These are phyloP conservation scores for Drosophila rufa DNA, from an alignment of 1,140 invertebrate species.

Conservation along the genomic window DNA sequence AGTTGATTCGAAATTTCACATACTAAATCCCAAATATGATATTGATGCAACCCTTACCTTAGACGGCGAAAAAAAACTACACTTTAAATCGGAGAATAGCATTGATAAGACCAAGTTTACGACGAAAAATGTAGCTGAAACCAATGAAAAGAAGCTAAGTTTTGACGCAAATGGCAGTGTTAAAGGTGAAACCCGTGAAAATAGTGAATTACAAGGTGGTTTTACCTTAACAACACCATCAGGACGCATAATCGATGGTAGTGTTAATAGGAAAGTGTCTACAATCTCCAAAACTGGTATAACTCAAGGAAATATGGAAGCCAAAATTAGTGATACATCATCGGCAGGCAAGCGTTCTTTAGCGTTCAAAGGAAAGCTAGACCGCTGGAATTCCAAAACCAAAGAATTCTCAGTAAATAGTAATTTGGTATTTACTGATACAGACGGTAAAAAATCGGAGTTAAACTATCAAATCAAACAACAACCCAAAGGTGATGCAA, in stretches of 20 bases:
- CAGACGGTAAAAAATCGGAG: slow-evolving; percentile 77
- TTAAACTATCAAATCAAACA: slow-evolving; percentile 66
- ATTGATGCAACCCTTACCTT: slow-evolving; percentile 88
- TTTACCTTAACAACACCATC: slow-evolving; percentile 70
- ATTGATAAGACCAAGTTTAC: slow-evolving; percentile 87
- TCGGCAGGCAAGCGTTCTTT: slow-evolving; percentile 79
- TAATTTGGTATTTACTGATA: slow-evolving; percentile 77
- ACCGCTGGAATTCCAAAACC: slow-evolving; percentile 85
- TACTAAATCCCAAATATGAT: slow-evolving; percentile 87
- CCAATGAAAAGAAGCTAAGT: slow-evolving; percentile 85
- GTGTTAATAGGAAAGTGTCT: slow-evolving; percentile 74
- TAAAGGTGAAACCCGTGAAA: slow-evolving; percentile 86
- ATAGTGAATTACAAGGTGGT: slow-evolving; percentile 84
- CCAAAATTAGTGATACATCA: slow-evolving; percentile 77
- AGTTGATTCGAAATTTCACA: slow-evolving; percentile 87
- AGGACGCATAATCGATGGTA: slow-evolving; percentile 71
- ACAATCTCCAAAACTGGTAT: slow-evolving; percentile 71
- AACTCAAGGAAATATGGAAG: slow-evolving; percentile 68
- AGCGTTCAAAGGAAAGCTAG: slow-evolving; percentile 84
- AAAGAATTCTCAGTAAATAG: slow-evolving; percentile 80
- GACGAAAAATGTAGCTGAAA: slow-evolving; percentile 87
- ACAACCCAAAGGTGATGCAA: slow-evolving; percentile 64
- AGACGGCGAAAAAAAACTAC: slow-evolving; percentile 89
- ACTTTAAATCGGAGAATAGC: slow-evolving; percentile 87
- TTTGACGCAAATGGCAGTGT: slow-evolving; percentile 86